Base-by-base conservation (phyloP, 2,113 vertebrate genomes). In the Gambusia affinis region DNA sequence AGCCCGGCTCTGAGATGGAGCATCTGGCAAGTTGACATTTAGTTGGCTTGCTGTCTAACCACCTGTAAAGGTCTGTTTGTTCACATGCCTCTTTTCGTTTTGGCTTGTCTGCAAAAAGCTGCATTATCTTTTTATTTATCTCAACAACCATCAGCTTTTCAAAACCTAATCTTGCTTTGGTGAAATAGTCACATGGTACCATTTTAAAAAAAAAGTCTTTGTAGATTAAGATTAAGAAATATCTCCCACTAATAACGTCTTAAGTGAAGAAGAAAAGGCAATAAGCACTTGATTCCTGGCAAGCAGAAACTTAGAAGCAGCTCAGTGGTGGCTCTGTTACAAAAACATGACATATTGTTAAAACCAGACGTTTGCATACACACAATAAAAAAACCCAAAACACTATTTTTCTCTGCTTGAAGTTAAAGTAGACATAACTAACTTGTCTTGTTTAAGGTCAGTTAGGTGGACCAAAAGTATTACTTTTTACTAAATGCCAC, bases 21-120 rank as follows among this genome's bases (percentile, higher is more conserved):
- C 75, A 76, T 86, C 73, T 87, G 76, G 68, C 83, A 88, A 75
- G 81, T 73, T 94, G 92, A 89, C 90, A 91, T 93, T 92, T 92
- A 83, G 71, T 72, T 81, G 79, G 70, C 84, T 85, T 73, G n/a
- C 60, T 30, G 72, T 82, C 62, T 79, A 75, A 78, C 79, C 79
- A 76, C 35, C 73, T 64, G 37, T 44, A 88, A 89, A 87, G 77
- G 84, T 78, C 64, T 86, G 78, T 87, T 87, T 90, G 83, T 87
- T 79, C 85, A 73, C 63, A 35, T 76, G 75, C 69, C n/a, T 74
- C 24, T 78, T 73, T 72, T 70, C 67, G 64, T 60, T 69, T 60
- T 62, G 29, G 76, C 71, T 73, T 74, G 28, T 75, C 33, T 54
- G 24, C 12, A 35, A 33, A 51, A 47, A 54, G 5, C 42, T 33